Evolutionary conservation across 1,140 invertebrate genomes (phyloP).

Genomic region (Lasioglossum baleicum): DNA sequence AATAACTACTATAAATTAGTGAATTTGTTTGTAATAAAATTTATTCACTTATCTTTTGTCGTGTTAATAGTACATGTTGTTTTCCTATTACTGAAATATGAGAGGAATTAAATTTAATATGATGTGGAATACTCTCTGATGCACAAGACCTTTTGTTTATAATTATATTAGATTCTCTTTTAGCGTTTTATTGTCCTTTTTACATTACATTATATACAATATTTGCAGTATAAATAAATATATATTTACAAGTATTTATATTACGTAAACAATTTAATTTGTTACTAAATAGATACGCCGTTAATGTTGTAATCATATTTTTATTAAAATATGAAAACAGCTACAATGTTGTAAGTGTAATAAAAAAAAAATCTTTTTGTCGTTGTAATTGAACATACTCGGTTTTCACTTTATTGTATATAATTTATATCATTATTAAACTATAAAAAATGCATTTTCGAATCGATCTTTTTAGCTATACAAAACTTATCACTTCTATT

Average conservation of each 20-base stretch:
- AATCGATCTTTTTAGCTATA: background rate
- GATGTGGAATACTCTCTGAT: background rate
- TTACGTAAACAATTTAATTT: background rate
- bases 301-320: constrained; percentile 15
- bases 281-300: constrained; percentile 8
- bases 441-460: constrained; percentile 3
- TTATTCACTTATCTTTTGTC: background rate
- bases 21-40: background rate
- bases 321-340: background rate
- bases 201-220: constrained; percentile 7
- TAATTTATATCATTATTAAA: constrained; percentile 6
- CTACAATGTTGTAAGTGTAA: background rate
- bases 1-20: background rate
- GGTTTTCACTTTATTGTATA: background rate
- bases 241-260: constrained; percentile 10
- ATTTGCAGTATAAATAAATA: constrained; percentile 14
- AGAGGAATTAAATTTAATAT: background rate
- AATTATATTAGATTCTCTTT: background rate
- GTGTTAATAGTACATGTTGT: background rate
- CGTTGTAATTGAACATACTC: background rate
- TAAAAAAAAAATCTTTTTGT: background rate
- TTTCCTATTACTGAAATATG: background rate
- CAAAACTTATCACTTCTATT: background rate
- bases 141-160: background rate
- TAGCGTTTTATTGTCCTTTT: background rate